Evolutionary conservation across 2,888 invertebrate genomes (phyloP).

Genomic region (Drosophila sordidula): DNA sequence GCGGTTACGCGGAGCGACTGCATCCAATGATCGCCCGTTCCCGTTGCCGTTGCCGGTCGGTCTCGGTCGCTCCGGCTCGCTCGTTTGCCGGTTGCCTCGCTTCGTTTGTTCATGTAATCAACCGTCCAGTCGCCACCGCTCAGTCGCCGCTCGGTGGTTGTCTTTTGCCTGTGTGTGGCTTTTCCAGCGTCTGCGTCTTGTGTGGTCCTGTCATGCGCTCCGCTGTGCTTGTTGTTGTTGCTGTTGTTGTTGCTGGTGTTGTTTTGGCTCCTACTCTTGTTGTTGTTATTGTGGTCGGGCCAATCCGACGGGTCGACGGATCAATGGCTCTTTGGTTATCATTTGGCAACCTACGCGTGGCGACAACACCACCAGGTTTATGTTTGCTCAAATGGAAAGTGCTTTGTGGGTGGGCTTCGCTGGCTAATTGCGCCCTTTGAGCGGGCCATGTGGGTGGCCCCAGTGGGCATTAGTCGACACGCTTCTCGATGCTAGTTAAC

Average conservation of each 20-base stretch:
- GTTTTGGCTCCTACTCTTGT: conserved; percentile 19
- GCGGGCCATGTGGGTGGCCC: conserved; percentile 25
- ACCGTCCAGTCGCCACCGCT: conserved; percentile 66
- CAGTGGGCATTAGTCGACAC: conserved; percentile 16
- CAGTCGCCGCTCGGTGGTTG: conserved; percentile 58
- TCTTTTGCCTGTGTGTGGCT: conserved; percentile 69
- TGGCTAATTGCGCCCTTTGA: conserved; percentile 43
- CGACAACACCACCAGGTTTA: conserved; percentile 57
- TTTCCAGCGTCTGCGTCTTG: conserved; percentile 64
- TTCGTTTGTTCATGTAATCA: conserved; percentile 80
- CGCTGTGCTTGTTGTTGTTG: conserved; percentile 35
- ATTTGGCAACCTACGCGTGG: conserved; percentile 76
- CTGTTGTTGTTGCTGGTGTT: conserved; percentile 38
- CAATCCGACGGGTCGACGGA: conserved; percentile 53
- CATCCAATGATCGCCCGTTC: conserved; percentile 32
- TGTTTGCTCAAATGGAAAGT: conserved; percentile 56
- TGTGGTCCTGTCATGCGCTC: conserved; percentile 76
- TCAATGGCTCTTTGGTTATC: conserved; percentile 77
- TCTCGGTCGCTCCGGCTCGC: conserved; percentile 1
- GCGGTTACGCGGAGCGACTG: conserved; percentile 66
- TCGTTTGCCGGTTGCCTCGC: conserved; percentile 41
- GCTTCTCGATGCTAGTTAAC: background rate
- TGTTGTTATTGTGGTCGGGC: conserved; percentile 40
- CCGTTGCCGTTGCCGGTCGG: conserved; percentile 10
- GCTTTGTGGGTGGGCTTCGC: conserved; percentile 60